Base-by-base conservation (phyloP, 92 coral and sea anemone genomes). In the Porites divaricata region DNA sequence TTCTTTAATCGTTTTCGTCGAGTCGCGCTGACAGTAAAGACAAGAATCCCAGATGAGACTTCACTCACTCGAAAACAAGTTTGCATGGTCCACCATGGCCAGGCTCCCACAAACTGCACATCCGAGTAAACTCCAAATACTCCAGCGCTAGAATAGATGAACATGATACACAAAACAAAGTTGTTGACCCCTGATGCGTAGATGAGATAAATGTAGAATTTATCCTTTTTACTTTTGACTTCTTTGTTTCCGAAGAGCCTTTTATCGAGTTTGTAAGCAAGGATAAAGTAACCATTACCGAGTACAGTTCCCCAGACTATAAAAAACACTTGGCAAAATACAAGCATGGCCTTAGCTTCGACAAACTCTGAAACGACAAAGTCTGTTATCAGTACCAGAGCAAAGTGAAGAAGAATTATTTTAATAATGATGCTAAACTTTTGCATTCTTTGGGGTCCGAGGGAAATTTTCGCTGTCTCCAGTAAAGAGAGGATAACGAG, bases 11-110 rank as follows among this genome's bases (percentile, higher is more conserved):
- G 52, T 10, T 79, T 78, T 69, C 85, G 66, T 61, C 70, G n/a
- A n/a, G n/a, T 77, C 13, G 89, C 89, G 72, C 89, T 86, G 25
- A 86, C 89, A 1, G 89, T 69, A 66, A 86, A 86, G 41, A 86
- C 85, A 1, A 86, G 83, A 20, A 78, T 61, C 21, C 63, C 64
- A 50, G 89, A 69, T 25, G 63, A 48, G 15, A 78, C 85, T 50
- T 86, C 89, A 70, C 72, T 79, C 70, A 16, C 54, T 9, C 85
- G 89, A 22, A 56, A 45, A 14, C 78, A 86, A 1, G 74, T 86
- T 54, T 86, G 75, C 52, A 86, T 7, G 1, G 73, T 23, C 89
- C 85, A 86, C 89, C 89, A 86, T 20, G 89, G 50, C 89, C 89
- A 86, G 2, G 89, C 77, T 1, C 49, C 85, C 16, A 86, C 85